These are phyloP conservation scores for Etheostoma cragini DNA, from an alignment of 2,113 vertebrate genomes.

Conservation along the genomic window DNA sequence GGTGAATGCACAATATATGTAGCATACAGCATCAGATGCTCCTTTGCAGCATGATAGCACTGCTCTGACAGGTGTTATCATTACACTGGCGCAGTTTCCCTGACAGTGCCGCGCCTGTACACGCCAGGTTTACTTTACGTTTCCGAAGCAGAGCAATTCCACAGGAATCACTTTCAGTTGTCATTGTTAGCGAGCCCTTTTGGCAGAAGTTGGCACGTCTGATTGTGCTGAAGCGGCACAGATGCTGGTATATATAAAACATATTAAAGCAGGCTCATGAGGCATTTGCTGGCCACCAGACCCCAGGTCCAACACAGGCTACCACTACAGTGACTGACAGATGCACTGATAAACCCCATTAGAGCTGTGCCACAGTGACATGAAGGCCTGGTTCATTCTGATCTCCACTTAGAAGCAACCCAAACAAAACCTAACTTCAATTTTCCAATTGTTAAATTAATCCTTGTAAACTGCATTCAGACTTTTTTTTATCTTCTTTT, in stretches of 20 bases:
- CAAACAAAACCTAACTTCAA: background rate
- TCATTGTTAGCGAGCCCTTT: slow-evolving; percentile 14
- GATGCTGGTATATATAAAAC: slow-evolving; percentile 48
- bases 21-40: slow-evolving; percentile 7
- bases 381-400: slow-evolving; percentile 11
- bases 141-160: background rate
- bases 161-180: slow-evolving; percentile 4
- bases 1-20: slow-evolving; percentile 11
- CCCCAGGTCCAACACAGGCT: slow-evolving; percentile 16
- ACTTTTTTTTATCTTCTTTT: too few relatives aligned
- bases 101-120: background rate
- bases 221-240: slow-evolving; percentile 41
- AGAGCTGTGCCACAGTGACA: slow-evolving; percentile 1
- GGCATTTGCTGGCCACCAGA: slow-evolving; percentile 24
- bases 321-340: slow-evolving; percentile 42
- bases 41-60: background rate
- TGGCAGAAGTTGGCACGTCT: slow-evolving; percentile 8
- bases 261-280: slow-evolving; percentile 41
- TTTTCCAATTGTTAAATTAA: background rate
- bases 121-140: background rate
- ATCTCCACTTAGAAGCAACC: background rate
- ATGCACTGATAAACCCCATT: slow-evolving; percentile 48
- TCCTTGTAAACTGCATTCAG: background rate
- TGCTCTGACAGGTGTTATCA: slow-evolving; percentile 37
- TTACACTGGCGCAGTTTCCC: slow-evolving; percentile 11